These are phyloP conservation scores for Ctenosaura bakeri DNA, from an alignment of 2,797 vertebrate species.

Conservation along the genomic window DNA sequence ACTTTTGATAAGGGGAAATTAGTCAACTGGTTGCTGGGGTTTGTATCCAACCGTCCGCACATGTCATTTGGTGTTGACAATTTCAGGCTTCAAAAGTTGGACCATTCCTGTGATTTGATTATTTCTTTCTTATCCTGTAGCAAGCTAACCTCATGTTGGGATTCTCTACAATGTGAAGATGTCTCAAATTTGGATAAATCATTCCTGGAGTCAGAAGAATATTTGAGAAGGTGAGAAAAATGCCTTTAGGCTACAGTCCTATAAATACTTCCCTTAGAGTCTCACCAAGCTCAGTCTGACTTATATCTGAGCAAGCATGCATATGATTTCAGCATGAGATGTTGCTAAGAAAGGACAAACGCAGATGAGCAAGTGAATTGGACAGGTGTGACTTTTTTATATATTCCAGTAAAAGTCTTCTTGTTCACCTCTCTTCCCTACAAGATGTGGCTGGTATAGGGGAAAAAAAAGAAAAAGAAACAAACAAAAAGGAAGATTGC, in stretches of 20 bases:
- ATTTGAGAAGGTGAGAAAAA: neutral
- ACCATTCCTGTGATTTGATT: neutral
- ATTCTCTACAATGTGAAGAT: neutral
- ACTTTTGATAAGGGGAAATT: neutral
- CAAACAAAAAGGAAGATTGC: slow-evolving; percentile 43
- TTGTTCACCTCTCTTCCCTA: neutral
- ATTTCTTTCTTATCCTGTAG: neutral
- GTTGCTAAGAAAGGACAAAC: neutral
- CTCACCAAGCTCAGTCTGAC: neutral
- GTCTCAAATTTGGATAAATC: neutral
- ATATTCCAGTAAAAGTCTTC: neutral
- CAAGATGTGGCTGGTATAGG: slow-evolving; percentile 8
- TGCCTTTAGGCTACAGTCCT: neutral
- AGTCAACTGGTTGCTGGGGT: neutral
- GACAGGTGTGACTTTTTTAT: neutral
- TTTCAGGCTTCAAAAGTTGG: neutral
- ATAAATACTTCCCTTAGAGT: neutral
- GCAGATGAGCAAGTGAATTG: neutral
- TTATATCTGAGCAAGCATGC: neutral
- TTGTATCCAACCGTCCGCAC: neutral
- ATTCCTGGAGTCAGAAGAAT: neutral
- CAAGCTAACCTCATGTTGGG: neutral
- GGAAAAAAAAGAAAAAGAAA: neutral
- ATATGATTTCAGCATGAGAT: neutral
- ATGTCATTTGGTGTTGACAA: neutral